Evolutionary conservation across 2,113 vertebrate genomes (phyloP).

Genomic region (Aviceda subcristata): DNA sequence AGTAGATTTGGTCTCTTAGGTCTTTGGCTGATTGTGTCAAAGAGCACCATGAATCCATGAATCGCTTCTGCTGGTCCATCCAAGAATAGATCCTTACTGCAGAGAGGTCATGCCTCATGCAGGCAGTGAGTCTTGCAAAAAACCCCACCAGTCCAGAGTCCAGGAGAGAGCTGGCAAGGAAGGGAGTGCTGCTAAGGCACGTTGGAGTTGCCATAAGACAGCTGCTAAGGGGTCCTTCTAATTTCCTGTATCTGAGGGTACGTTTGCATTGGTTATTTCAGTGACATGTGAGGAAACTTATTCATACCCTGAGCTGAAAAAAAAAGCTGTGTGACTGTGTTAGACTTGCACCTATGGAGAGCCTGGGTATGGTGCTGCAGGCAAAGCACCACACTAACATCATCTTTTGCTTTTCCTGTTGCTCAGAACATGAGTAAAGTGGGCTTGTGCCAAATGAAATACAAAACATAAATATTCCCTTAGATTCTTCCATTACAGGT

Average conservation of each 20-base stretch:
- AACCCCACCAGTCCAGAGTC: not conserved
- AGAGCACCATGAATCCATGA: not conserved
- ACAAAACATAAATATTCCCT: not conserved
- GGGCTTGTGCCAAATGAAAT: not conserved
- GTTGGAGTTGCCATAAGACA: not conserved
- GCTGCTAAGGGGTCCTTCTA: not conserved
- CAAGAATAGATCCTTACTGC: not conserved
- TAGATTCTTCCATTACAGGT: not conserved
- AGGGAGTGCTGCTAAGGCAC: not conserved
- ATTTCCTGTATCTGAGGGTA: not conserved
- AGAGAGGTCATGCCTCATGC: not conserved
- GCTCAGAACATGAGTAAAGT: not conserved
- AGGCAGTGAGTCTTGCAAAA: not conserved
- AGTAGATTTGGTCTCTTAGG: not conserved
- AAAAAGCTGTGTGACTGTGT: fast-evolving
- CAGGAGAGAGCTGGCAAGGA: not conserved
- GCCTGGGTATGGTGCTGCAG: not conserved
- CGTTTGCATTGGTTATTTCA: not conserved
- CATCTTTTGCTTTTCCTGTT: not conserved
- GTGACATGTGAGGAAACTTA: not conserved
- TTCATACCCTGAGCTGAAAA: not conserved
- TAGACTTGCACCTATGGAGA: not conserved
- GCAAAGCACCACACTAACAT: not conserved
- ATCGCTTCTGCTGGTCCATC: not conserved
- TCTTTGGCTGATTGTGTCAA: not conserved